phyloP scores from a whole-genome alignment of 2,113 vertebrate genomes.

The Cricetomys ansorgei region DNA sequence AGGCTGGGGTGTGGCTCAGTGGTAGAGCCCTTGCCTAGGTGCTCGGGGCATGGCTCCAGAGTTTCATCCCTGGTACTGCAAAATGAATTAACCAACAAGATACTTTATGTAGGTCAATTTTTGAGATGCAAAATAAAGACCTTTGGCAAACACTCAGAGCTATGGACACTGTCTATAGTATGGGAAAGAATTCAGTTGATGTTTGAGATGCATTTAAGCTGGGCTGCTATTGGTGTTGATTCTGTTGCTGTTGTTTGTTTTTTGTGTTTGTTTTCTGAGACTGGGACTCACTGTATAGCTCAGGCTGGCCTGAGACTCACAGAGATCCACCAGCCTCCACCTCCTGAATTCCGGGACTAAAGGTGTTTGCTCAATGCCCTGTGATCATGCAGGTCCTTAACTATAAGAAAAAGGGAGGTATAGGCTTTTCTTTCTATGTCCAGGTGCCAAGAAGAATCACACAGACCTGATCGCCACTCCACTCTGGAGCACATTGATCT shows the following conservation, averaged over 20 bases:
- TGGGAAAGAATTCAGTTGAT: neutral
- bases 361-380: neutral
- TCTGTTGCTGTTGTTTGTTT: neutral
- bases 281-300: neutral
- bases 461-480: no score
- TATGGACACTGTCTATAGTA: neutral
- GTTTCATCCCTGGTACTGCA: neutral
- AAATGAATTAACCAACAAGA: neutral
- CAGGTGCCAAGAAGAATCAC: fast-evolving
- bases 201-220: neutral
- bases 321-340: neutral
- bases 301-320: neutral
- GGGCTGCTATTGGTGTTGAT: neutral
- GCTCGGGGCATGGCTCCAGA: no score
- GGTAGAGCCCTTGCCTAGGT: neutral
- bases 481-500: neutral
- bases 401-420: neutral
- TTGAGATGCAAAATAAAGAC: neutral
- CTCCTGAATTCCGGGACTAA: neutral
- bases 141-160: neutral
- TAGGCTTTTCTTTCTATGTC: neutral
- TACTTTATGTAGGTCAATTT: neutral
- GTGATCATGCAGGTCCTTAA: neutral
- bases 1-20: neutral
- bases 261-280: neutral